These are phyloP conservation scores for Paramuricea clavata DNA, from an alignment of 92 coral and sea anemone species.

Conservation along the genomic window DNA sequence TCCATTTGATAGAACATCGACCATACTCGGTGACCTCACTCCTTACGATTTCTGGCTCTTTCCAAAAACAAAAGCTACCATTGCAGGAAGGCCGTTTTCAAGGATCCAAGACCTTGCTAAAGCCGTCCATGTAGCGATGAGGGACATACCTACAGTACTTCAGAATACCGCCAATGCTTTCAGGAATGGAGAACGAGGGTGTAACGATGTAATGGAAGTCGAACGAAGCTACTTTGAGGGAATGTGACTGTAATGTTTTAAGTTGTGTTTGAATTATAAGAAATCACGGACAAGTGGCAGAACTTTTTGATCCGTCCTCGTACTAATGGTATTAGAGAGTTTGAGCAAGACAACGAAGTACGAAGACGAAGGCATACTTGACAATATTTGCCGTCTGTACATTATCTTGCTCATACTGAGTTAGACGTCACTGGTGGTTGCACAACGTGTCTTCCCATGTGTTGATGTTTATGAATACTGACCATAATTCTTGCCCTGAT, in stretches of 20 bases:
- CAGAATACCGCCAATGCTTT: background rate
- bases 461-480: no score
- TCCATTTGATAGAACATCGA: background rate
- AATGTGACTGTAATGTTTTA: background rate
- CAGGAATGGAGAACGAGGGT: background rate
- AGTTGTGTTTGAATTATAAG: background rate
- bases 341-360: no score
- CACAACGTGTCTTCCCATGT: no score
- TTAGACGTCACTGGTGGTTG: no score
- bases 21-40: conserved; percentile 20
- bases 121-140: background rate
- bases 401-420: no score
- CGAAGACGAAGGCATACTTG: no score
- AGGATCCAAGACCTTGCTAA: background rate
- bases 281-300: background rate
- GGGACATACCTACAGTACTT: background rate
- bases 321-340: no score
- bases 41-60: conserved; percentile 20
- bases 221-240: background rate
- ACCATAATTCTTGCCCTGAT: no score
- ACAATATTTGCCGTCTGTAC: no score
- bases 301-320: background rate
- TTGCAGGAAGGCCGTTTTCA: background rate
- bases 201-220: background rate
- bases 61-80: conserved; percentile 4